These are phyloP conservation scores for Meandrusa payeni DNA, from an alignment of 2,888 invertebrate genomes.

Conservation along the genomic window DNA sequence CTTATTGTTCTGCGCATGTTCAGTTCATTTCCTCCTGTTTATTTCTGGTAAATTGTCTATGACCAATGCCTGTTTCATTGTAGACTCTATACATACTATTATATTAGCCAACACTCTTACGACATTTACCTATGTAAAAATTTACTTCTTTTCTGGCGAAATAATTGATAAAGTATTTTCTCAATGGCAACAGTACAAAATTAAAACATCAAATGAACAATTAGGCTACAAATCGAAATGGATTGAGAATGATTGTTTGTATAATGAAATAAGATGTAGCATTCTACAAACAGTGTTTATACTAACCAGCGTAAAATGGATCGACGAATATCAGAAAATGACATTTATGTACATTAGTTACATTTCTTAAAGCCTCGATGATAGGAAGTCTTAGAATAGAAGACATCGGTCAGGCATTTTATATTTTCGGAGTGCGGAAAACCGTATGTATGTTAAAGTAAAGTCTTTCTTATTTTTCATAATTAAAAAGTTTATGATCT, in stretches of 20 bases:
- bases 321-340: not conserved
- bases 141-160: slow-evolving; percentile 3
- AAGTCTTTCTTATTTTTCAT: not conserved
- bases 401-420: not conserved
- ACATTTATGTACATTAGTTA: not conserved
- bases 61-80: no score
- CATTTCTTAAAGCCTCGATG: no score
- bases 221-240: slow-evolving; percentile 1
- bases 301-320: not conserved
- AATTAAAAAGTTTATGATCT: no score
- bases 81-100: no score
- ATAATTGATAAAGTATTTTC: slow-evolving; percentile 22
- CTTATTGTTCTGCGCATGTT: not conserved
- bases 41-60: no score
- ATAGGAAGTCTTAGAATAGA: no score
- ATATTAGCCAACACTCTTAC: no score
- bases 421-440: not conserved
- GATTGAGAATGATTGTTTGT: not conserved
- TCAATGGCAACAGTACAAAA: slow-evolving; percentile 19
- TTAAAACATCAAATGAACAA: slow-evolving; percentile 2
- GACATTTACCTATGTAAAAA: no score
- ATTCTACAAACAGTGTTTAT: not conserved
- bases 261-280: not conserved
- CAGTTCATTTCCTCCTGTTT: no score
- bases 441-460: no score